These are phyloP conservation scores for Lordiphosa stackelbergi DNA, from an alignment of 1,140 invertebrate species.

Conservation along the genomic window DNA sequence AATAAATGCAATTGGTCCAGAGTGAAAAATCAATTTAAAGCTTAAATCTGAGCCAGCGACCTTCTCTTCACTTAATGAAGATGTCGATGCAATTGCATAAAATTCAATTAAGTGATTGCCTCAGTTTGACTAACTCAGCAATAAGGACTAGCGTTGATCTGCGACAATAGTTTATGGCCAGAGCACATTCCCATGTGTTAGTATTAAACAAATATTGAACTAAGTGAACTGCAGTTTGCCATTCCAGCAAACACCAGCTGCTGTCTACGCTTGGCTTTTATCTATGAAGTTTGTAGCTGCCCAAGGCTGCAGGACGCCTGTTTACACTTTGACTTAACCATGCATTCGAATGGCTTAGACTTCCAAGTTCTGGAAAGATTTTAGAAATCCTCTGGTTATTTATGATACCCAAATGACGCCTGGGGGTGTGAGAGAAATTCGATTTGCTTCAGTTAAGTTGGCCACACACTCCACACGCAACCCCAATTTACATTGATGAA, in stretches of 20 bases:
- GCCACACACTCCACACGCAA: constrained; percentile 28
- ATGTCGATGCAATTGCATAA: constrained; percentile 11
- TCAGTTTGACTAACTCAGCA: background rate
- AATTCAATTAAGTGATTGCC: constrained; percentile 53
- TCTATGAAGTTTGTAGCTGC: no score
- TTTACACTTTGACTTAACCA: no score
- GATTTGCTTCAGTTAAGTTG: constrained; percentile 34
- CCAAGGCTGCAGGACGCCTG: no score
- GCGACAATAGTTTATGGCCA: background rate
- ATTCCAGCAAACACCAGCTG: no score
- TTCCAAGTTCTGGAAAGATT: no score
- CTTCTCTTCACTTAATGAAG: background rate
- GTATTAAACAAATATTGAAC: no score
- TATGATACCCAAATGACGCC: no score
- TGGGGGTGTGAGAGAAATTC: constrained; percentile 1
- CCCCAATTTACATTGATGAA: constrained; percentile 15
- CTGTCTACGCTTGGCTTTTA: no score
- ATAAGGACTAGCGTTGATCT: background rate
- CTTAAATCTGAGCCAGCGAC: background rate
- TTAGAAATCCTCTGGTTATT: no score
- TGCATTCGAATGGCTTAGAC: no score
- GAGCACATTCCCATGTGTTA: no score
- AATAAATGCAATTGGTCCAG: constrained; percentile 2
- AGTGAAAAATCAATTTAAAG: background rate
- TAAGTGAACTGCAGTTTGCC: no score